Base-by-base conservation (phyloP, 2,888 invertebrate genomes). In the Caenorhabditis angaria region DNA sequence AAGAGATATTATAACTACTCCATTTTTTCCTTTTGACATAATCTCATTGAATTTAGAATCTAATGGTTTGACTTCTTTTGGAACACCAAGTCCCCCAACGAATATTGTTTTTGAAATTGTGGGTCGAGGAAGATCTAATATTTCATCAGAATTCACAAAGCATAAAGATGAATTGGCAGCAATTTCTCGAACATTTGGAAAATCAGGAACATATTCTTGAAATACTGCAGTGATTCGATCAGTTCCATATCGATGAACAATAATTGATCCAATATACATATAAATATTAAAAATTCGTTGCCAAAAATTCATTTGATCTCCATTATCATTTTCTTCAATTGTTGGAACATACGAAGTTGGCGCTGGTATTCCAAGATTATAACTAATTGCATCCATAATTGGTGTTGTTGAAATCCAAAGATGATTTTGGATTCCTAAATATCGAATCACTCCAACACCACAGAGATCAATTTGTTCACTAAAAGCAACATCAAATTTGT, bases 381-480 rank as follows among this genome's bases (percentile, higher is more conserved):
- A 85, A 56, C 78, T 78, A 28, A 75, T 73, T 8, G 79, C 78
- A 50, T 85, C 85, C 76, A 83, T 81, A 5, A 85, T 70, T 20
- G 83, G 80, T 2, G 84, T 85, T 0, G 85, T 85, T 18, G 82
- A 81, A 35, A 83, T 78, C 85, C 82, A 85, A 22, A 85, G 64
- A 51, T 82, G 81, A 24, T 81, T 80, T 18, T 75, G 62, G 63
- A 84, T 82, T 18, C 76, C 84, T 32, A 85, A 70, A 61, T 80
- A 80, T 53, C 77, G 65, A 28, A 79, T 69, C 22, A 83, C 65
- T 57, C 83, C 84, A 53, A 80, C 64, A 47, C 78, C 81, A 57
- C 85, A 85, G 14, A 82, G 60, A 55, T 85, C 85, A 55, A 82
- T 74, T 63, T 82, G 82, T 62, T 85, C 83, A 29, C 76, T 73